Conservation (phyloP, 2,113 vertebrate genomes). For the Camelus dromedarius region DNA sequence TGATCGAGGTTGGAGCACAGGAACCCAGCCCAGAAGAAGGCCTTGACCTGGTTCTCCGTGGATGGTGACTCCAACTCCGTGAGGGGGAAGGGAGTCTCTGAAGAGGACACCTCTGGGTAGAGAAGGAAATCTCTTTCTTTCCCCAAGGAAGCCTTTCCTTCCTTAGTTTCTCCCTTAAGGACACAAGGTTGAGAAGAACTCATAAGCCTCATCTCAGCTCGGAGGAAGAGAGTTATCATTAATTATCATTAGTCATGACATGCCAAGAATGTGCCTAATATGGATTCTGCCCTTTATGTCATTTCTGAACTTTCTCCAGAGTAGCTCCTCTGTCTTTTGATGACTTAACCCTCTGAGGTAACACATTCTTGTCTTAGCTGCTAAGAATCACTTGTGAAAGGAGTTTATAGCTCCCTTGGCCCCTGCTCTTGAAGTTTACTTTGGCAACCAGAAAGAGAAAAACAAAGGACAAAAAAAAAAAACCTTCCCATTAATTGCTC, state of each 20-base stretch:
- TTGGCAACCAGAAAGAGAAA: background rate
- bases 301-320: slow-evolving; percentile 41
- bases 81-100: background rate
- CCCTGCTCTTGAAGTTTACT: background rate
- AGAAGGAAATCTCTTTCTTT: slow-evolving; percentile 13
- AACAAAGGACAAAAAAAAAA: background rate
- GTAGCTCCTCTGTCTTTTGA: background rate
- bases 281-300: background rate
- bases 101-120: background rate
- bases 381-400: slow-evolving; percentile 9
- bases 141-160: background rate
- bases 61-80: background rate
- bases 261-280: background rate
- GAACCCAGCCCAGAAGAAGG: background rate
- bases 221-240: background rate
- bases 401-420: background rate
- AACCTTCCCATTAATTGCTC: background rate
- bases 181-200: background rate
- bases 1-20: background rate
- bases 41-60: background rate
- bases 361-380: background rate
- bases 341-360: background rate
- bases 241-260: background rate
- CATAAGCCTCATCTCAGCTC: background rate
- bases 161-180: background rate